Evolutionary conservation across 2,797 vertebrate species (phyloP).

Genomic region (Echeneis naucrates): DNA sequence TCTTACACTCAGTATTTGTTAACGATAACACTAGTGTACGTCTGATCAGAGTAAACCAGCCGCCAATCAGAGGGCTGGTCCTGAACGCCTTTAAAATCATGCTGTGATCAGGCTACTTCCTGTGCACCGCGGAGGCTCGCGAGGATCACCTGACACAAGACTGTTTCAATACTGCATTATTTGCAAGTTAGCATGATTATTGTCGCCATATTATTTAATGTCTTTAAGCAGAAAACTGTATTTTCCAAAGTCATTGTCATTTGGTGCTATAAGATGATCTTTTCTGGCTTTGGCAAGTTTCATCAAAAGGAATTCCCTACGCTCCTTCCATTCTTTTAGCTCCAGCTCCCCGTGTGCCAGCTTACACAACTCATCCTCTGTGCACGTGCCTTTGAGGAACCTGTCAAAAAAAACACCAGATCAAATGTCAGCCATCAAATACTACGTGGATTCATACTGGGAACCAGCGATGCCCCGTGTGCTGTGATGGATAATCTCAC

Average conservation of each 20-base stretch:
- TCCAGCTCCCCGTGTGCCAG: slow-evolving; percentile 96
- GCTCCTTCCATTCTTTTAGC: slow-evolving; percentile 94
- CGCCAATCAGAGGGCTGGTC: slow-evolving; percentile 59
- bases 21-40: slow-evolving; percentile 56
- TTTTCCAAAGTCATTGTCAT: slow-evolving; percentile 99
- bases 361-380: slow-evolving; percentile 91
- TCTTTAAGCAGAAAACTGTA: slow-evolving; percentile 99
- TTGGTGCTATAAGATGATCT: slow-evolving; percentile 98
- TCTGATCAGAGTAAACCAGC: slow-evolving; percentile 71
- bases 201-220: slow-evolving; percentile 88
- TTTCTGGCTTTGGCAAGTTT: slow-evolving; percentile 97
- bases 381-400: slow-evolving; percentile 90
- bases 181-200: slow-evolving; percentile 49
- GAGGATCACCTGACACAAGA: slow-evolving; percentile 60
- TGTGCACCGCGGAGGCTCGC: slow-evolving; percentile 42
- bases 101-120: slow-evolving; percentile 53
- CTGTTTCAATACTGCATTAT: slow-evolving; percentile 71
- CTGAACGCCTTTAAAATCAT: slow-evolving; percentile 70
- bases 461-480: neutral
- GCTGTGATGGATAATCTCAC: slow-evolving; percentile 73
- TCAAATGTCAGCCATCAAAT: slow-evolving; percentile 21
- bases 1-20: slow-evolving; percentile 61
- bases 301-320: slow-evolving; percentile 95
- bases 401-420: slow-evolving; percentile 74
- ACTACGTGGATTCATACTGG: neutral